Percentiles rank a stretch among this genome's conserved stretches.
Evolutionary conservation across 2,888 invertebrate genomes (phyloP).

Genomic region (Drosophila neonasuta): DNA sequence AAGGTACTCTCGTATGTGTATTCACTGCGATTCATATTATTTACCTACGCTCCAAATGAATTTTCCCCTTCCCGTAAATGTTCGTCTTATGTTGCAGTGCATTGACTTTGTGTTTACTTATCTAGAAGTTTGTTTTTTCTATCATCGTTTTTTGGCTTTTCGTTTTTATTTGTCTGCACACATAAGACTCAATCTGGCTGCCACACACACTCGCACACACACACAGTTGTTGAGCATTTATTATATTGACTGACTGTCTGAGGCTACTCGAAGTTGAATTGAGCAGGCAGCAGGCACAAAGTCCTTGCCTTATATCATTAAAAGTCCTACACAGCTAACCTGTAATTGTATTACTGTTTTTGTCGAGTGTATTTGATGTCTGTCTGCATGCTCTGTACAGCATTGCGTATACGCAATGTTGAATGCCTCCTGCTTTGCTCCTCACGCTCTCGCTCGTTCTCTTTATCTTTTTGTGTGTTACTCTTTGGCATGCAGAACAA

Average conservation of each 20-base stretch:
- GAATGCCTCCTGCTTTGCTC: constrained; percentile 33
- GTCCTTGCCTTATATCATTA: constrained; percentile 16
- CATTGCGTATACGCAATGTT: constrained; percentile 49
- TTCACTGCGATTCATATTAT: constrained; percentile 9
- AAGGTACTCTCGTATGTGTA: background rate
- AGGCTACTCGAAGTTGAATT: constrained; percentile 25
- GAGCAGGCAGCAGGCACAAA: background rate
- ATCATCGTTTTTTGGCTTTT: constrained; percentile 16
- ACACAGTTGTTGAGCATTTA: constrained; percentile 26
- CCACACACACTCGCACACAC: background rate
- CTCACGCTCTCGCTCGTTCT: background rate
- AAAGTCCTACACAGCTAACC: constrained; percentile 14
- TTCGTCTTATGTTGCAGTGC: constrained; percentile 38
- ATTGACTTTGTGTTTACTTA: constrained; percentile 45
- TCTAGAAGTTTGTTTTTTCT: constrained; percentile 32
- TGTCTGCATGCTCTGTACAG: constrained; percentile 8
- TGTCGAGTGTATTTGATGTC: constrained; percentile 21
- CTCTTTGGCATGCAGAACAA: constrained; percentile 53
- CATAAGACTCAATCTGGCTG: constrained; percentile 12
- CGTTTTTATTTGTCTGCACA: constrained; percentile 27
- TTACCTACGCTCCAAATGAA: constrained; percentile 24
- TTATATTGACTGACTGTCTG: constrained; percentile 70
- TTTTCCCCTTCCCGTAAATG: constrained; percentile 23
- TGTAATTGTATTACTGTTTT: constrained; percentile 1
- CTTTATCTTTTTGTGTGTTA: constrained; percentile 12